Evolutionary conservation across 2,888 invertebrate genomes (phyloP).

Genomic region (Orthosia cruda): DNA sequence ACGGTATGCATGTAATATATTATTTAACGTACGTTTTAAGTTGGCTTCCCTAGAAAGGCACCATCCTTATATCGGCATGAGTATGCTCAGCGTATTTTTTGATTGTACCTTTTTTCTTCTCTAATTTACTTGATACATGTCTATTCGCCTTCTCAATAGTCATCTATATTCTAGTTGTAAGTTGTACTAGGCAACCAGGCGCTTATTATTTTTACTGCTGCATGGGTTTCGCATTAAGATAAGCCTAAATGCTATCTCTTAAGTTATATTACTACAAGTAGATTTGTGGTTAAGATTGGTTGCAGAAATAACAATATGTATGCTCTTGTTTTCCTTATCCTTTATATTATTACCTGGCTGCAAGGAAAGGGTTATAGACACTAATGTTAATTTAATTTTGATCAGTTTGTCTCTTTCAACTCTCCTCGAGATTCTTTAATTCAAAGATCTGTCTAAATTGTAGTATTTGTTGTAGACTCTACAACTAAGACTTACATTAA

Average conservation of each 20-base stretch:
- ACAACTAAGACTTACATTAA: no score
- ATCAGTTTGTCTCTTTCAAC: neutral
- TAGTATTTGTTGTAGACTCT: neutral
- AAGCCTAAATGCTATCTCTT: neutral
- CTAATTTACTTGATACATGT: no score
- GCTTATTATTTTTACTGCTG: neutral
- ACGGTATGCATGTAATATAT: neutral
- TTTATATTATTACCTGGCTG: neutral
- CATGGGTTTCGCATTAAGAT: neutral
- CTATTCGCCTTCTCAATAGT: no score
- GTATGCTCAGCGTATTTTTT: no score
- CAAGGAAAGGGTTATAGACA: no score
- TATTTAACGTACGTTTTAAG: neutral
- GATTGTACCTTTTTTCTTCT: no score
- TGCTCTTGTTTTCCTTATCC: neutral
- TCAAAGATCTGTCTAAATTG: neutral
- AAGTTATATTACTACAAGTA: neutral
- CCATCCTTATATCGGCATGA: no score
- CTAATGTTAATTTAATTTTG: neutral
- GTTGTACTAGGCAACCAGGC: neutral
- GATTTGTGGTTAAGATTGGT: neutral
- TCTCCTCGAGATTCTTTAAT: neutral
- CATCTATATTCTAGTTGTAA: no score
- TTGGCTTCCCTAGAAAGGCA: neutral
- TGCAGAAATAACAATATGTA: neutral